phyloP scores from a whole-genome alignment of 2,797 vertebrate species.

The Mus minutoides region DNA sequence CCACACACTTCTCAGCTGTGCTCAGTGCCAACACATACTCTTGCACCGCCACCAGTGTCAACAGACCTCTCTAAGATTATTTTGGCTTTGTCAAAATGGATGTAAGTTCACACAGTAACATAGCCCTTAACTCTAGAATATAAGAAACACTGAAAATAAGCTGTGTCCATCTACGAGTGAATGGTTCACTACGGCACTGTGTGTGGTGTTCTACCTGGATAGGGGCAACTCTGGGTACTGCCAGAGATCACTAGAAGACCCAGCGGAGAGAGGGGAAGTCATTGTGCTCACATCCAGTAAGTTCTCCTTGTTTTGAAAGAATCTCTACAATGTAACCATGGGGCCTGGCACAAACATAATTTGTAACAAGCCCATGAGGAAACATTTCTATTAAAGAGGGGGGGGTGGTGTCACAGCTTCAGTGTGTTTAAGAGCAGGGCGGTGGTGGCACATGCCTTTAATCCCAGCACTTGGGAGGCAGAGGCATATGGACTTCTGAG shows the following conservation, averaged over 20 bases:
- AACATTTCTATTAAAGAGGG: neutral
- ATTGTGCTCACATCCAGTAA: neutral
- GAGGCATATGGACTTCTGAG: no score
- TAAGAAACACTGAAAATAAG: slow-evolving; percentile 15
- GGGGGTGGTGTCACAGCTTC: neutral
- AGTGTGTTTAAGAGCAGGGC: neutral
- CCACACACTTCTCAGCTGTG: slow-evolving; percentile 73
- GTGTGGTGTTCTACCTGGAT: neutral
- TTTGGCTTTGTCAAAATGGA: neutral
- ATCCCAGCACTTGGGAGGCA: no score
- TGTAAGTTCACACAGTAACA: neutral
- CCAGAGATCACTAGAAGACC: neutral
- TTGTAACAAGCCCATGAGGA: neutral
- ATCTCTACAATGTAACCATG: neutral
- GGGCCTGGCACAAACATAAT: neutral
- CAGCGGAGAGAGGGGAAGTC: neutral
- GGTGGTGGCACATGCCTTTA: no score
- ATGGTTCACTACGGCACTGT: neutral
- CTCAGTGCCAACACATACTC: slow-evolving; percentile 42
- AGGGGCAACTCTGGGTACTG: rapidly evolving
- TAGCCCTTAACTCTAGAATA: neutral
- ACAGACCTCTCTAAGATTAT: slow-evolving; percentile 50
- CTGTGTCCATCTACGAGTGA: neutral
- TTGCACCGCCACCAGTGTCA: slow-evolving; percentile 21
- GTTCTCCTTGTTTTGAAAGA: neutral